These are phyloP conservation scores for Scophthalmus maximus DNA, from an alignment of 2,113 vertebrate species.

Conservation along the genomic window DNA sequence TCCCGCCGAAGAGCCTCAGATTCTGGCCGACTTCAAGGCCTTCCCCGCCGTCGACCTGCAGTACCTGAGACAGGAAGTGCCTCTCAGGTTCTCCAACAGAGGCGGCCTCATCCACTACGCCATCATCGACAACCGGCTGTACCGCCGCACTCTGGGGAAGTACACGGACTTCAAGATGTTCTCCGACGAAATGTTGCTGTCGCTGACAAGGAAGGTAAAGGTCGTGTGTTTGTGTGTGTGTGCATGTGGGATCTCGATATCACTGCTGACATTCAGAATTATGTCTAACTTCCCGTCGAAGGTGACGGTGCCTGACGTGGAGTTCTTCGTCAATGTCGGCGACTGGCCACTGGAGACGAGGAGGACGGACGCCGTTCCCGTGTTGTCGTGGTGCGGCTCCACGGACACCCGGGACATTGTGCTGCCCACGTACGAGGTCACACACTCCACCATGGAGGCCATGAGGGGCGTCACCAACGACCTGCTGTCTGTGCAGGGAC, in stretches of 20 bases:
- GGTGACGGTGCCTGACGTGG: conserved; percentile 89
- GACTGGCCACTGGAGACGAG: conserved; percentile 93
- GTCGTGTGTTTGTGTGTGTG: no score
- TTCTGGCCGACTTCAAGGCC: conserved; percentile 85
- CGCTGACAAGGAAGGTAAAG: conserved; percentile 89
- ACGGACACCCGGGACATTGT: conserved; percentile 88
- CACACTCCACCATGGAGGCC: conserved; percentile 92
- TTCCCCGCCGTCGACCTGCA: conserved; percentile 90
- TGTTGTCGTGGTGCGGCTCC: conserved; percentile 96
- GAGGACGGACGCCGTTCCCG: conserved; percentile 82
- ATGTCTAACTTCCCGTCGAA: conserved; percentile 55
- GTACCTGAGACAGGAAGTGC: conserved; percentile 87
- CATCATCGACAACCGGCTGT: conserved; percentile 86
- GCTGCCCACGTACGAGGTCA: conserved; percentile 93
- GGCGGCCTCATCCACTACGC: conserved; percentile 92
- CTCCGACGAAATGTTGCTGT: conserved; percentile 94
- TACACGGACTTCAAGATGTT: conserved; percentile 99
- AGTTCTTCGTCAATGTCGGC: conserved; percentile 94
- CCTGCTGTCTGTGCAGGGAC: conserved; percentile 93
- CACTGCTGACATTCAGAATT: neutral
- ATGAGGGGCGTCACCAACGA: conserved; percentile 93
- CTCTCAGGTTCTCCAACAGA: conserved; percentile 85
- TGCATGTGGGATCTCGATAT: no score
- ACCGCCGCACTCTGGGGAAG: conserved; percentile 89
- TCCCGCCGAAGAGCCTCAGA: conserved; percentile 86